phyloP scores from a whole-genome alignment of 2,113 vertebrate genomes.

The Vimba vimba region DNA sequence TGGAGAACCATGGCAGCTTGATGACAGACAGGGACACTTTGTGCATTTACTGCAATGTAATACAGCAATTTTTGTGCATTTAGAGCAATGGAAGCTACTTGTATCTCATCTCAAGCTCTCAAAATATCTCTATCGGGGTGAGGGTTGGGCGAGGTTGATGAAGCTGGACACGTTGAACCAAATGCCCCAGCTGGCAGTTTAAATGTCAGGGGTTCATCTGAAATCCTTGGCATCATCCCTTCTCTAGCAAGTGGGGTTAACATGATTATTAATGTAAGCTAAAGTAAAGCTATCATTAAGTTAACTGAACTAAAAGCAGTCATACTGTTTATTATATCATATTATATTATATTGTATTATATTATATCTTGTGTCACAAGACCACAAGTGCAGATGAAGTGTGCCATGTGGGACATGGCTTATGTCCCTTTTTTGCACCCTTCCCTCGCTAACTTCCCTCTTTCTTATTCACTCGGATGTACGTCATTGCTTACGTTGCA shows the following conservation, averaged over 20 bases:
- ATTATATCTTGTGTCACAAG: no score
- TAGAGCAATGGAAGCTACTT: constrained; percentile 33
- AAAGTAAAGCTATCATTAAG: background rate
- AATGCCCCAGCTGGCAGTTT: constrained; percentile 38
- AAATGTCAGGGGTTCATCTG: constrained; percentile 45
- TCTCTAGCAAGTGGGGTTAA: constrained; percentile 15
- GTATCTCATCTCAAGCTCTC: constrained; percentile 44
- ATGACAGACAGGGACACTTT: constrained; percentile 50
- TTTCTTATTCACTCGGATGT: no score
- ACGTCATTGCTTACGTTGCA: no score
- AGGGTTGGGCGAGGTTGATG: background rate
- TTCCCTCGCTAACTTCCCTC: no score
- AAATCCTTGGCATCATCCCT: constrained; percentile 19
- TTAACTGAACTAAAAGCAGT: background rate
- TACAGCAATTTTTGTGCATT: constrained; percentile 23
- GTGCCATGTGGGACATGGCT: no score
- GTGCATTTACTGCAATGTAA: background rate
- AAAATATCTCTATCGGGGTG: constrained; percentile 52
- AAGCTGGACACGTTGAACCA: background rate
- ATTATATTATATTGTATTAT: no score
- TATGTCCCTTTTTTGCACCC: no score
- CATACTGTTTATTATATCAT: background rate
- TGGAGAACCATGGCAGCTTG: background rate
- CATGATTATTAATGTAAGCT: background rate
- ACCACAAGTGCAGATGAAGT: no score